Evolutionary conservation across 2,888 invertebrate species (phyloP), one percentile per base, ranked within the genome.

Genomic region (Dynastes grantii): DNA sequence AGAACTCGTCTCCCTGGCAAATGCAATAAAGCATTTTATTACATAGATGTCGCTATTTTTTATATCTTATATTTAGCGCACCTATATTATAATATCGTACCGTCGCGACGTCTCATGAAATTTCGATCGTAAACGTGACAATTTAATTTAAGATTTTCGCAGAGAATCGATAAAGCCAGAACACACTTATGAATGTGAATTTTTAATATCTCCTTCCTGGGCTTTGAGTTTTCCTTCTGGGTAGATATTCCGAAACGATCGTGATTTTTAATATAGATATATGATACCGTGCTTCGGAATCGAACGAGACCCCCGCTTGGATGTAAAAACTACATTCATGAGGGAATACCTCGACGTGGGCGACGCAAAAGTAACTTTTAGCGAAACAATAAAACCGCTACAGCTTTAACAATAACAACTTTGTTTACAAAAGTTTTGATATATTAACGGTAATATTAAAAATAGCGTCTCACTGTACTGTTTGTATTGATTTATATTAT

Each of bases 131-230:
- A 75, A 63, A 75, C 63, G 73, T 61, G 73, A 75, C 73, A 75
- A 75, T 75, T 75, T 75, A 75, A 75, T 75, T 58, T 75, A 75
- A 75, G 45, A 75, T 75, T 75, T 75, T 75, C 73, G 73, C 22
- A 2, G 8, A 11, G 73, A 75, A 75, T 75, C 73, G 73, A 75
- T 75, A 75, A 75, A 61, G 32, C 73, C 73, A 49, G 73, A 40
- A 61, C 61, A 75, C 73, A 75, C 73, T 75, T 75, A 75, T 63
- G 73, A 75, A 75, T 75, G 73, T 75, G 73, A 75, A 75, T 75
- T 75, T 75, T 75, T 75, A 75, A 67, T 67, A 67, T 67, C 40
- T 71, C 63, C 45, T 45, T 40, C 73, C 27, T 27, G 13, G 51
- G 61, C 6, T 58, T 68, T 45, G 73, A 61, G 45, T 75, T 61